These are phyloP conservation scores for Felis catus DNA, from an alignment of 2,113 vertebrate species.

Conservation along the genomic window DNA sequence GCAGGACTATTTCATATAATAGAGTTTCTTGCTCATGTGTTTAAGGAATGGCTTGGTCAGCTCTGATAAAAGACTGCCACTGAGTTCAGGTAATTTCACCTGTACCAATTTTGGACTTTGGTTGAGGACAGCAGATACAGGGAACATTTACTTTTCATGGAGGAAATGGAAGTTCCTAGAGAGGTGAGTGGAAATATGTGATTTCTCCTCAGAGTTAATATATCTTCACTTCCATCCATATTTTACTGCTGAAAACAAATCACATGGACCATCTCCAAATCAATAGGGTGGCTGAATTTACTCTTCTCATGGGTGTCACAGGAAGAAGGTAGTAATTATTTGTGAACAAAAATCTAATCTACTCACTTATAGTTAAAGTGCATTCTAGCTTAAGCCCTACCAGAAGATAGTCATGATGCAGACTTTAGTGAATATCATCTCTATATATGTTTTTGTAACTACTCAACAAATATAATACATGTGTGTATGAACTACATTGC, in stretches of 20 bases:
- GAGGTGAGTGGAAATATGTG: neutral
- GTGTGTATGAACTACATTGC: neutral
- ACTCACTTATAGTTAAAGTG: neutral
- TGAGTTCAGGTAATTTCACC: neutral
- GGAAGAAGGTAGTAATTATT: neutral
- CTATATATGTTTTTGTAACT: neutral
- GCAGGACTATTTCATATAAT: neutral
- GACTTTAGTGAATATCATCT: neutral
- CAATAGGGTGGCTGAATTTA: neutral
- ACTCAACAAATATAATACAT: neutral
- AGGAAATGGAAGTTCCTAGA: neutral
- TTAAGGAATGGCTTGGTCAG: neutral
- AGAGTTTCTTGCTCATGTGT: neutral
- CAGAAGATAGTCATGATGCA: neutral
- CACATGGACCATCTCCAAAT: neutral
- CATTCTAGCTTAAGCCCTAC: neutral
- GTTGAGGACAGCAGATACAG: neutral
- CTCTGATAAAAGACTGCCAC: neutral
- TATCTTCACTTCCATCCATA: neutral
- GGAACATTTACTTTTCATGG: neutral
- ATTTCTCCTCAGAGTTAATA: neutral
- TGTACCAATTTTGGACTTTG: neutral
- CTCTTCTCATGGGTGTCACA: neutral
- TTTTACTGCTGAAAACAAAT: neutral
- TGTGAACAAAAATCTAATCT: neutral